Base-by-base conservation (phyloP, 2,888 invertebrate genomes). In the Ornithoptera priamus region DNA sequence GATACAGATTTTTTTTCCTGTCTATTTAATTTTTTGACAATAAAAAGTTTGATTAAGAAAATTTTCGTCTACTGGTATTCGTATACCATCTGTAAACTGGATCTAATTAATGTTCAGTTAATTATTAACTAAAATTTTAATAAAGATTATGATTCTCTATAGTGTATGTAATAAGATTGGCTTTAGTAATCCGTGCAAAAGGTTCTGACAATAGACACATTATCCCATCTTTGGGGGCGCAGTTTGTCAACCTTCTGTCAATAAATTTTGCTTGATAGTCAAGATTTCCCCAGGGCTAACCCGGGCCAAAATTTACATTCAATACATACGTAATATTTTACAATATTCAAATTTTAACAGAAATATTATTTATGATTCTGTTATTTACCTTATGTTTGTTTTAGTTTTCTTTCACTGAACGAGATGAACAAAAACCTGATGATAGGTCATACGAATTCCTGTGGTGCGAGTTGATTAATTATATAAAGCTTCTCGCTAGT, bases 191-290 rank as follows among this genome's bases (percentile, higher is more conserved):
- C 36, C 22, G n/a, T 24, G n/a, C 24, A 36, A 39, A 67, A 61
- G 3, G 22, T 20, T 17, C 24, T 17, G 1, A 39, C 39, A 39
- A 56, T 22, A 57, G 56, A 56, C 56, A 62, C n/a, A 39, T 61
- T 61, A 61, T 67, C 10, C 22, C 12, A 12, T n/a, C 56, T 50
- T 24, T 62, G 36, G 53, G 39, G 56, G 22, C 67, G 50, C 12
- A 36, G 53, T 22, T n/a, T 17, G 66, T 61, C 56, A 62, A 62
- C 56, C 39, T 67, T 42, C 22, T 62, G 50, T 68, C 68, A 46
- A 68, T 68, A 68, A 68, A 68, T 68, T 68, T 59, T 36, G 18
- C 22, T 63, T 50, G 22, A 50, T 59, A 63, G 63, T 63, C 63
- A 58, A 63, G 68, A 68, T 68, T 68, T 68, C 63, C 68, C 63